These are phyloP conservation scores for Poliocrania exsul DNA, from an alignment of 2,797 vertebrate species.

Conservation along the genomic window DNA sequence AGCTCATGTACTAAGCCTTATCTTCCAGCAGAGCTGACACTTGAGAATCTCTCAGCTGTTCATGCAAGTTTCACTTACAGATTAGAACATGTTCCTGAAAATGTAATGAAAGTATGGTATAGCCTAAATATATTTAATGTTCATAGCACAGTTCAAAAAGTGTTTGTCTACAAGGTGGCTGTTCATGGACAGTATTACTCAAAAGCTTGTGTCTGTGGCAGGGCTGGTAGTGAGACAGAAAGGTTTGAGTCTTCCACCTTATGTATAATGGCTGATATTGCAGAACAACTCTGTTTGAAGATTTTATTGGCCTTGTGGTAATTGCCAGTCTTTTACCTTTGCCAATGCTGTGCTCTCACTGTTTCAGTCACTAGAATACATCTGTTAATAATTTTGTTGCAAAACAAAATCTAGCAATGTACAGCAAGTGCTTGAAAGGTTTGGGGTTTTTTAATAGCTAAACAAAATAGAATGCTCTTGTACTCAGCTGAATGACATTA, in stretches of 20 bases:
- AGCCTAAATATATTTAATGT: background rate
- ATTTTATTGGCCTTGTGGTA: background rate
- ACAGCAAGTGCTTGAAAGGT: background rate
- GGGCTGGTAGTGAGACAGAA: background rate
- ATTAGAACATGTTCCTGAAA: conserved; percentile 13
- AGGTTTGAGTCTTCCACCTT: background rate
- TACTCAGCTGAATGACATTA: background rate
- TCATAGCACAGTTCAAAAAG: background rate
- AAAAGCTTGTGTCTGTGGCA: background rate
- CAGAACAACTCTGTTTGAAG: background rate
- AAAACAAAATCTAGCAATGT: background rate
- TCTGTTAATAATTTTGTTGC: background rate
- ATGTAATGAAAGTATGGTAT: background rate
- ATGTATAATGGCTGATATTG: background rate
- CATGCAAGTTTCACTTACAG: conserved; percentile 4
- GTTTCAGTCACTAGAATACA: background rate
- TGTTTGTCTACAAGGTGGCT: background rate
- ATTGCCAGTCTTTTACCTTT: background rate
- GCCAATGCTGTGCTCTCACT: background rate
- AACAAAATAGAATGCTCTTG: background rate
- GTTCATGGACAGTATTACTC: background rate
- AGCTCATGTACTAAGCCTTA: background rate
- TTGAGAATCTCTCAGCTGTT: background rate
- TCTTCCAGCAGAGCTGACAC: conserved; percentile 14
- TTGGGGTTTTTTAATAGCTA: background rate